phyloP scores from a whole-genome alignment of 2,888 invertebrate genomes.

The Spodoptera exigua region DNA sequence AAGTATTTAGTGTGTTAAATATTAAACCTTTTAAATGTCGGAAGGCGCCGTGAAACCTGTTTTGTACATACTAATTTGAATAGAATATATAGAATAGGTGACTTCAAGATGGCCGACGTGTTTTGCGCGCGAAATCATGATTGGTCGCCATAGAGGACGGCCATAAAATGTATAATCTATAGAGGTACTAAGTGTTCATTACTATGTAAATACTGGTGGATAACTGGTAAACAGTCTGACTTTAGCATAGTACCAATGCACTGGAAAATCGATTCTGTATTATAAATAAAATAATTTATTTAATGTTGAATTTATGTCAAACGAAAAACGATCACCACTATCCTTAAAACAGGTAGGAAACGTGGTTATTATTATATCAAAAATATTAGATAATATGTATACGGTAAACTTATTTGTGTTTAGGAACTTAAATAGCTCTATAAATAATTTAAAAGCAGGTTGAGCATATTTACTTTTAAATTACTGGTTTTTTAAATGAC shows the following conservation, averaged over 20 bases:
- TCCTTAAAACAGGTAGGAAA: too few species aligned
- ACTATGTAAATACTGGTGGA: conserved; percentile 39
- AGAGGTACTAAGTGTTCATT: conserved; percentile 27
- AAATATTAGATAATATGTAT: too few species aligned
- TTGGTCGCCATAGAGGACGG: conserved; percentile 17
- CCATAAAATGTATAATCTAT: conserved; percentile 47
- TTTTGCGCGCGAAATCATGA: conserved; percentile 39
- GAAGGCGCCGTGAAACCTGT: conserved; percentile 34
- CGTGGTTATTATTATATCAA: too few species aligned
- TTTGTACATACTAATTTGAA: conserved; percentile 42
- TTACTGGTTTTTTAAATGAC: conserved; percentile 1
- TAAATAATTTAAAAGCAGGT: too few species aligned
- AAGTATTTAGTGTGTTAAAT: neutral
- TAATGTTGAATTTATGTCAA: too few species aligned
- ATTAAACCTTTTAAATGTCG: conserved; percentile 15
- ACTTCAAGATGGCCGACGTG: conserved; percentile 50
- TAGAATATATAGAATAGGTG: conserved; percentile 34
- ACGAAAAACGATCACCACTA: too few species aligned
- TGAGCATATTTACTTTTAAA: neutral
- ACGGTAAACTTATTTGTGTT: too few species aligned
- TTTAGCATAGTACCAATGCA: conserved; percentile 16
- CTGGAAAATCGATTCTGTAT: too few species aligned
- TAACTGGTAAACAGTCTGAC: conserved; percentile 21
- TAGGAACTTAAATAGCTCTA: too few species aligned
- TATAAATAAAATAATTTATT: too few species aligned